Evolutionary conservation across 1,140 invertebrate genomes (phyloP).

Genomic region (Acromyrmex charruanus): DNA sequence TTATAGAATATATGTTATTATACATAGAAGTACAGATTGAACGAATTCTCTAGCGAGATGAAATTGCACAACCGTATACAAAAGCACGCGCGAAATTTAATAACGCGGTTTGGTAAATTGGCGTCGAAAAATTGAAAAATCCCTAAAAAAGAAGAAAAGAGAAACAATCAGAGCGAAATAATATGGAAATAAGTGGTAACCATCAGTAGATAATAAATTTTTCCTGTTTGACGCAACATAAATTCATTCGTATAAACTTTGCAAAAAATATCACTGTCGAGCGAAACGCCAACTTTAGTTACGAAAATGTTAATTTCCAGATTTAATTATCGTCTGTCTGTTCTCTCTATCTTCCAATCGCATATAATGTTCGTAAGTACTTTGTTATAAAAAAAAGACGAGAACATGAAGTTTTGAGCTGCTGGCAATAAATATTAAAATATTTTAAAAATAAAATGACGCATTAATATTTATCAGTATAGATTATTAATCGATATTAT

Average conservation of each 20-base stretch:
- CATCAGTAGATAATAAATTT: constrained; percentile 25
- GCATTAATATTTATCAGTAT: neutral
- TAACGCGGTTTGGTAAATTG: constrained; percentile 15
- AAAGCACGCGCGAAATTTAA: constrained; percentile 4
- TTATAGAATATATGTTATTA: neutral
- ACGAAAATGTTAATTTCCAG: constrained; percentile 29
- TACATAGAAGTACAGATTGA: constrained; percentile 5
- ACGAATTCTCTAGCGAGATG: neutral
- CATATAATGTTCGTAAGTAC: neutral
- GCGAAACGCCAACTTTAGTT: constrained; percentile 1
- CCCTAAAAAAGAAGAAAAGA: neutral
- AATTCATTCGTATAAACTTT: constrained; percentile 11
- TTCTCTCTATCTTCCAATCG: neutral
- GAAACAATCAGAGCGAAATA: constrained; percentile 1
- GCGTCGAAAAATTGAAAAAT: neutral
- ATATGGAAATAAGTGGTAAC: constrained; percentile 17
- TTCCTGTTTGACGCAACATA: neutral
- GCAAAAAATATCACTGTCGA: constrained; percentile 11
- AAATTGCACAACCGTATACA: neutral
- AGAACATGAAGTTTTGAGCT: neutral
- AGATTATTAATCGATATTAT: neutral
- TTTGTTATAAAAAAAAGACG: neutral
- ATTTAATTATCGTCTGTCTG: constrained; percentile 17
- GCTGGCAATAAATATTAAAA: neutral
- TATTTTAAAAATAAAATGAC: neutral